Evolutionary conservation across 1,140 invertebrate genomes (phyloP).

Genomic region (Microplitis demolitor): DNA sequence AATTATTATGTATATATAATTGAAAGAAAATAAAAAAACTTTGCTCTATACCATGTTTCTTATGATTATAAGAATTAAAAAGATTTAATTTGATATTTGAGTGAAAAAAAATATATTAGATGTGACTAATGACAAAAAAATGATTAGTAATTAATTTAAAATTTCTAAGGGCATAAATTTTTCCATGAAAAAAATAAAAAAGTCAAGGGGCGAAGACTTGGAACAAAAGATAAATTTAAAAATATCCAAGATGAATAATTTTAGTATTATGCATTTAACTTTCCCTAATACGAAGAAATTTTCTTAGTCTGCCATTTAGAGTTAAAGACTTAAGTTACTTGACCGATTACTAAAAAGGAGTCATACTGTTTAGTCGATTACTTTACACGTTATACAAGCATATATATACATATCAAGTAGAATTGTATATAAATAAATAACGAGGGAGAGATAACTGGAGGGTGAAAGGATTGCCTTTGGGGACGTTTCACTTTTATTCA

Average conservation of each 20-base stretch:
- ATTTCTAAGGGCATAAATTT: too few relatives aligned
- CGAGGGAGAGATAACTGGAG: not conserved
- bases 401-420: not conserved
- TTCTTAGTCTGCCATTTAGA: conserved; percentile 21
- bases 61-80: too few relatives aligned
- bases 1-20: too few relatives aligned
- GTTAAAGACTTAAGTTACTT: not conserved
- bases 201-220: too few relatives aligned
- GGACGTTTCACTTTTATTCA: not conserved
- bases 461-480: not conserved
- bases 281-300: conserved; percentile 29
- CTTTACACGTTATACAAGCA: conserved; percentile 11
- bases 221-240: not conserved
- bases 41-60: too few relatives aligned
- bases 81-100: too few relatives aligned
- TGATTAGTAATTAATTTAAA: too few relatives aligned
- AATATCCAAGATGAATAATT: not conserved
- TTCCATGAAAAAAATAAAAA: too few relatives aligned
- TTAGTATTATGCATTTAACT: not conserved
- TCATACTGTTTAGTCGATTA: not conserved
- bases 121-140: too few relatives aligned
- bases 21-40: too few relatives aligned
- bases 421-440: not conserved
- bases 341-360: conserved; percentile 9
- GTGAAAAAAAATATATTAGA: too few relatives aligned